These are phyloP conservation scores for Geodia barretti DNA, from an alignment of 37 sponge, comb jelly and placozoan species.

Conservation along the genomic window DNA sequence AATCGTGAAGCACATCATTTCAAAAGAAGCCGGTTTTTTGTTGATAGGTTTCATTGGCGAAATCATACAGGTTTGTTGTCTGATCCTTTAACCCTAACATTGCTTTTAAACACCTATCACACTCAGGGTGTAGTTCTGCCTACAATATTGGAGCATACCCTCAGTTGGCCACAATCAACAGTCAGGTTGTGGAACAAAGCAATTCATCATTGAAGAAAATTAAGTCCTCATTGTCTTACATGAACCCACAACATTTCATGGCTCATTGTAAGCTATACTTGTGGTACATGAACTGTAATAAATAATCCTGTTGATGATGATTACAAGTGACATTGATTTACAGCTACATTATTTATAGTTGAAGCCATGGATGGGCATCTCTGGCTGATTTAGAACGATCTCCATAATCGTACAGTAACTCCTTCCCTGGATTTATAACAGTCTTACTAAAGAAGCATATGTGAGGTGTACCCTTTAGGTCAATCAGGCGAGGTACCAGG, in stretches of 20 bases:
- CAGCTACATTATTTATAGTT: background rate
- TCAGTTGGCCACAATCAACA: constrained; percentile 25
- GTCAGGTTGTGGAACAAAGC: constrained; percentile 47
- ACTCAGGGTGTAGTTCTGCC: constrained; percentile 15
- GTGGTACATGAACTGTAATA: constrained; percentile 4
- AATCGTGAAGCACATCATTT: constrained; percentile 21
- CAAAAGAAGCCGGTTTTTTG: constrained; percentile 14
- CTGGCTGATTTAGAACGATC: background rate
- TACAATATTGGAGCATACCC: constrained; percentile 25
- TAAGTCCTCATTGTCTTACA: constrained; percentile 37
- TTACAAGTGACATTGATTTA: background rate
- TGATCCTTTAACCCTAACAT: no score
- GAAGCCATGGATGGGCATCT: background rate
- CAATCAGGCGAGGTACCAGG: background rate
- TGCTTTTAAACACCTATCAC: background rate
- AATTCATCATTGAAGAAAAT: constrained; percentile 24
- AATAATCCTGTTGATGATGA: background rate
- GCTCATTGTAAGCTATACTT: background rate
- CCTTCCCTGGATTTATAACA: background rate
- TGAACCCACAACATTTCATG: constrained; percentile 20
- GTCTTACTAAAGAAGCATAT: background rate
- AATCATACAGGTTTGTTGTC: constrained; percentile 39
- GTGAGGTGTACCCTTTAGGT: background rate
- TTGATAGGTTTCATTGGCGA: constrained; percentile 43
- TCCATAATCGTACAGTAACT: background rate